Evolutionary conservation across 2,888 invertebrate species (phyloP), one percentile per base, ranked within the genome.

Genomic region (Chrysolina oricalcia): DNA sequence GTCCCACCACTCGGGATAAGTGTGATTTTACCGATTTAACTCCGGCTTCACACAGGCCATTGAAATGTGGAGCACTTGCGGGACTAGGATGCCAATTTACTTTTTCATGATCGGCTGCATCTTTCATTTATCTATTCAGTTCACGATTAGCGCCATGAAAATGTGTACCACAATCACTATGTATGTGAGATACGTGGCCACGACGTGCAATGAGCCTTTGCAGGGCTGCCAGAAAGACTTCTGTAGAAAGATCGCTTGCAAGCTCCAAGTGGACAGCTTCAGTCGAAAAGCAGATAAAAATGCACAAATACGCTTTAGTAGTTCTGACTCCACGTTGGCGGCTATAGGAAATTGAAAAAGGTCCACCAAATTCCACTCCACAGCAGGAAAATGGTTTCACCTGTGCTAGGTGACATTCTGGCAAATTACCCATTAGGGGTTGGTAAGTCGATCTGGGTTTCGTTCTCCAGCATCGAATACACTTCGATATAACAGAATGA

Each of bases 391-490:
- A 66, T 3, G 66, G 43, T 41, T 66, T 46, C 4, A 66, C 48
- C 23, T 23, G 46, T n/a, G 17, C 23, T 27, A 66, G 27, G 15
- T 46, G 46, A 15, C 17, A 65, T 27, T n/a, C 35, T 11, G 64
- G 40, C 11, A 63, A 17, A n/a, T 65, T 46, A 46, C 65, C 65
- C 65, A 65, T 65, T 6, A 46, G 41, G 41, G 65, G 65, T 27
- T 46, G 46, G 35, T 8, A 65, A 19, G 13, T 59, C 21, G 13
- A 21, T 46, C 41, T 9, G 13, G 19, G n/a, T 9, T 19, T 66
- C 1, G 43, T 66, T 66, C 40, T 66, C 66, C 66, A 66, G 41
- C 43, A 66, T 3, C 66, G 66, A n/a, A 66, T 19, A 17, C 43
- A 66, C 13, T 43, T 66, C 15, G 66, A 66, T 6, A 66, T 5